Base-by-base conservation (phyloP, 2,888 invertebrate genomes). In the Polydrusus tereticollis region DNA sequence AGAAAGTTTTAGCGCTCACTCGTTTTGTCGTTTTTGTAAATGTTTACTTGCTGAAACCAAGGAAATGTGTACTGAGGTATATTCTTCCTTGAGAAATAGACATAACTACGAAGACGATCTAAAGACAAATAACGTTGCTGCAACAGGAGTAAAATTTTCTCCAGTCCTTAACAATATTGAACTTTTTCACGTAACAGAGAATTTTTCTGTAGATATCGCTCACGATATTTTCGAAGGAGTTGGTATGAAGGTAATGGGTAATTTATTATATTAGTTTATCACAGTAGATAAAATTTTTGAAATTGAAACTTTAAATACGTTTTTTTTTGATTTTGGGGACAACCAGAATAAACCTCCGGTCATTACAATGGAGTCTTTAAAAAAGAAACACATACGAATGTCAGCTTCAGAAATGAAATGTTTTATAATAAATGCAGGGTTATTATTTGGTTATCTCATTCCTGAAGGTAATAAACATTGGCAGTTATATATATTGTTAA, bases 171-270 rank as follows among this genome's bases (percentile, higher is more conserved):
- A 57, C 33, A 4, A 57, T 18, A 57, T 57, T 2, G 12, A 29
- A 8, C 1, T 0, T 29, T 57, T 57, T 57, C 57, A 57, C 18
- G 57, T 26, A 6, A 6, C 52, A 26, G 26, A 21, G 21, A 52
- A 52, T 52, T 52, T 10, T 26, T 5, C 12, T 8, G 12, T 50
- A 21, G 50, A 50, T 50, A 50, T 50, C 1, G 12, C 50, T 2
- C 72, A 72, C 67, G 72, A 68, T 43, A 64, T 73, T 41, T 73
- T 69, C 62, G 72, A 72, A 43, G 72, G 67, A 2, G 63, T 67
- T n/a, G 65, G 20, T 10, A 57, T 21, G 16, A 23, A 45, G 16
- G 59, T 64, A 29, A 69, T 73, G 64, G 45, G 38, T 18, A 10
- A 68, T 47, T 58, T 64, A 41, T 38, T 73, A 2, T 18, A 67